Percentiles rank a stretch among this genome's conserved stretches.
These are phyloP conservation scores for Drosophila simulans DNA, from an alignment of 1,140 invertebrate species.

Conservation along the genomic window DNA sequence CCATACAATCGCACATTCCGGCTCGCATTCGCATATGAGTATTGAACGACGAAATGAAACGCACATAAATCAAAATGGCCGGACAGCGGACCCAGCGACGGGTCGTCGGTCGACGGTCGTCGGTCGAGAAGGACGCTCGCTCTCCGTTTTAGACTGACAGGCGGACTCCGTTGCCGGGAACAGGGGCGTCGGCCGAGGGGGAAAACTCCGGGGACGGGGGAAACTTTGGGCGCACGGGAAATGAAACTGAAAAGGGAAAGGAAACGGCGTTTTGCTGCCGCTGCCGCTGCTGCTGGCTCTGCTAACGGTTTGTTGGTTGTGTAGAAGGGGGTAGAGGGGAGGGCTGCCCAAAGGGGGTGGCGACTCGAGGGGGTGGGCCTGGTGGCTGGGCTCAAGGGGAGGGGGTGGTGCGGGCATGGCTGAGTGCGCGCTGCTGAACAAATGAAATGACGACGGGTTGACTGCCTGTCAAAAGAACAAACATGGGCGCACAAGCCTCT, in stretches of 20 bases:
- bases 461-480: constrained; percentile 85
- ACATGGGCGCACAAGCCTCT: constrained; percentile 81
- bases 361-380: constrained; percentile 13
- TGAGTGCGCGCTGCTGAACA: constrained; percentile 83
- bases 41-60: constrained; percentile 84
- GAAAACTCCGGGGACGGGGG: constrained; percentile 36
- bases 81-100: constrained; percentile 73
- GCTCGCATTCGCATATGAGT: constrained; percentile 81
- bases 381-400: constrained; percentile 14
- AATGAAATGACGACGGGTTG: constrained; percentile 85
- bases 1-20: constrained; percentile 44
- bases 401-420: constrained; percentile 66
- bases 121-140: constrained; percentile 26
- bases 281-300: constrained; percentile 20
- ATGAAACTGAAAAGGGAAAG: constrained; percentile 83
- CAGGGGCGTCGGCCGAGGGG: constrained; percentile 16
- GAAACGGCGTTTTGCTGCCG: constrained; percentile 77
- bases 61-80: constrained; percentile 85
- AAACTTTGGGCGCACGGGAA: constrained; percentile 71
- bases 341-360: constrained; percentile 20
- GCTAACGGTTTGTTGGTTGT: constrained; percentile 34
- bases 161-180: constrained; percentile 37
- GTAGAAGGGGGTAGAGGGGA: constrained; percentile 29
- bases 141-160: constrained; percentile 74
- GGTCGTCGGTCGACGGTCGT: constrained; percentile 64